Evolutionary conservation across 2,888 invertebrate species (phyloP), one percentile per base, ranked within the genome.

Genomic region (Pandemis cinnamomeana): DNA sequence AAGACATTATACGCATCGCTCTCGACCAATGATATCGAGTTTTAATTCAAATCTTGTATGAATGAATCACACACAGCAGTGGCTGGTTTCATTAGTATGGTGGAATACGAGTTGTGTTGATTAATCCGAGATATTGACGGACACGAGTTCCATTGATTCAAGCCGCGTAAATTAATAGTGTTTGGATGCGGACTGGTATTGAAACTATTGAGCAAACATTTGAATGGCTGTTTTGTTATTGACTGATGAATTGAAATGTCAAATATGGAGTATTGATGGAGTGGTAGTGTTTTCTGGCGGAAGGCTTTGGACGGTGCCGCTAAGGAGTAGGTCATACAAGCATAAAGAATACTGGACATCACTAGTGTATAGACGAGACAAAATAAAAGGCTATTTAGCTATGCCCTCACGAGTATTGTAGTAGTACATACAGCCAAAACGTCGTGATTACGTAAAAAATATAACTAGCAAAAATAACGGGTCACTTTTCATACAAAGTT

Each of bases 161-260:
- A 67, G 61, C n/a, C 61, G 61, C 20, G 67, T 71, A 67, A 67
- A 71, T 71, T 61, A 71, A 71, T 71, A 71, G 60, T 71, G 67
- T 71, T 71, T 71, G 71, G 27, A 67, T 58, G 48, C 15, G 42
- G 67, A 7, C 51, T 67, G 51, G 67, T 41, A 42, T 51, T 42
- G 60, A 60, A 53, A 51, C 51, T 42, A 27, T 13, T 27, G 71
- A 10, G 60, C 53, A 67, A 53, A 71, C 67, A 67, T 46, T 67
- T 55, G 71, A 71, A 71, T 58, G 41, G 36, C 11, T 61, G 67
- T 67, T 61, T 71, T 71, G 51, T 61, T 60, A 66, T 67, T 67
- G 51, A 71, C 67, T 67, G 61, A 42, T 27, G 20, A 20, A 63
- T 42, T 58, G 61, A 61, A 61, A 61, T n/a, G 61, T n/a, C 61